Percentiles rank a stretch among this genome's conserved stretches.
Conservation (phyloP, 2,888 invertebrate genomes). For the Litoditis marina region DNA sequence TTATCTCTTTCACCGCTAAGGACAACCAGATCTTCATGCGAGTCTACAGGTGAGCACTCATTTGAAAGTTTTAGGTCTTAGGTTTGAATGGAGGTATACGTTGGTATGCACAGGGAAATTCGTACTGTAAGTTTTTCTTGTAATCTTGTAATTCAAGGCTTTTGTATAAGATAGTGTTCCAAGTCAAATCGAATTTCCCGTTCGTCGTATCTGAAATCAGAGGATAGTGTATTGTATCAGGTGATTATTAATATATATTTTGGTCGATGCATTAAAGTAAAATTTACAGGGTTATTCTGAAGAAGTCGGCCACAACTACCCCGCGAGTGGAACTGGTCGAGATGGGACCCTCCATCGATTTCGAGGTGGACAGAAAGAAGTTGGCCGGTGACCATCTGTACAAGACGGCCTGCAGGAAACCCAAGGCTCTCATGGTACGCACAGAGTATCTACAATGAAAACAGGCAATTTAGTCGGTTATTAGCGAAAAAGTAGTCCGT, state of each 20-base stretch:
- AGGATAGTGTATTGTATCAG: neutral
- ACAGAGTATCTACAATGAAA: too few relatives aligned
- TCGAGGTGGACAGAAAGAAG: slow-evolving; percentile 76
- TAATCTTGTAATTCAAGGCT: too few relatives aligned
- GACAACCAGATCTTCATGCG: slow-evolving; percentile 75
- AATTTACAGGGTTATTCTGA: slow-evolving; percentile 65
- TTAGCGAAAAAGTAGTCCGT: too few relatives aligned
- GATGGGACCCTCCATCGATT: slow-evolving; percentile 88
- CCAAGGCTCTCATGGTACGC: slow-evolving; percentile 34
- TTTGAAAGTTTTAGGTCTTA: too few relatives aligned
- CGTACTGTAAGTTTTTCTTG: too few relatives aligned
- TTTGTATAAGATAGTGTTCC: neutral
- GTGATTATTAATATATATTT: too few relatives aligned
- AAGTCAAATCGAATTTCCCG: neutral
- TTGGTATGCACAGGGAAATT: too few relatives aligned
- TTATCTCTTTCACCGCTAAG: slow-evolving; percentile 82
- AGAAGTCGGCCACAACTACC: slow-evolving; percentile 83
- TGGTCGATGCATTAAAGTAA: neutral
- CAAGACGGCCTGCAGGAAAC: slow-evolving; percentile 55
- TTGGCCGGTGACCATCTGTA: slow-evolving; percentile 82
- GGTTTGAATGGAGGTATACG: too few relatives aligned
- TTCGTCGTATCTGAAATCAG: neutral
- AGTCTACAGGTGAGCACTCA: slow-evolving; percentile 69
- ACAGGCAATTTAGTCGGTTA: too few relatives aligned
- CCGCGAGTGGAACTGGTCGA: slow-evolving; percentile 88